phyloP scores from a whole-genome alignment of 2,113 vertebrate genomes.

The Physeter macrocephalus region DNA sequence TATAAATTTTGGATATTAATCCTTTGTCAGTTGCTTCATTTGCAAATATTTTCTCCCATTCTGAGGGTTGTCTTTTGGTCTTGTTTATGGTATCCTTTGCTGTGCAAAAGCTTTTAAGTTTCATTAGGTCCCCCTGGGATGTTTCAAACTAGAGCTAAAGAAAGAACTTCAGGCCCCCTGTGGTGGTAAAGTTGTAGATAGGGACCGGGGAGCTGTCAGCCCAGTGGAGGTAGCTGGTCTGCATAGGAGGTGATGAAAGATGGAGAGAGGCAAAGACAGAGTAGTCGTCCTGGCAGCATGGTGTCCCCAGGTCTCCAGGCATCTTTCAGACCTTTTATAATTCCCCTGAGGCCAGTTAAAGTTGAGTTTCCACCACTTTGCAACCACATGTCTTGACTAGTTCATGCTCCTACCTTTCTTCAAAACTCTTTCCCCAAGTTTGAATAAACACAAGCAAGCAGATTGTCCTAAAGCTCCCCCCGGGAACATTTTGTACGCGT shows the following conservation, averaged over 20 bases:
- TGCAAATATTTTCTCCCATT: no score
- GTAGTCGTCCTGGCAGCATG: not conserved
- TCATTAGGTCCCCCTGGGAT: no score
- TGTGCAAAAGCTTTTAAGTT: no score
- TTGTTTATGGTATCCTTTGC: no score
- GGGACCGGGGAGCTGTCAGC: rapidly evolving
- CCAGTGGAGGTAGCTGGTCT: rapidly evolving
- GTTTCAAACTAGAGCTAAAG: not conserved
- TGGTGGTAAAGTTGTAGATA: not conserved
- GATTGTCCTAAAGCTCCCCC: not conserved
- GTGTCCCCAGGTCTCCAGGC: not conserved
- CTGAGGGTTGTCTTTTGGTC: no score
- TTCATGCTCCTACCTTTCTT: not conserved
- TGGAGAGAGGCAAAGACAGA: not conserved
- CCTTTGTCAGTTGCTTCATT: no score
- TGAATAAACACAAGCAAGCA: not conserved
- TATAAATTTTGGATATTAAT: no score
- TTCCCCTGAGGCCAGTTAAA: not conserved
- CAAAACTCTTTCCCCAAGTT: not conserved
- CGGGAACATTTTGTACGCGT: not conserved
- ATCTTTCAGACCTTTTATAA: not conserved
- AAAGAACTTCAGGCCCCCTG: not conserved
- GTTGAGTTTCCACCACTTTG: not conserved
- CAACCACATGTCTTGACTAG: not conserved
- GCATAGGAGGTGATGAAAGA: not conserved